Base-by-base conservation (phyloP, 2,888 invertebrate genomes). In the Fabriciana adippe region DNA sequence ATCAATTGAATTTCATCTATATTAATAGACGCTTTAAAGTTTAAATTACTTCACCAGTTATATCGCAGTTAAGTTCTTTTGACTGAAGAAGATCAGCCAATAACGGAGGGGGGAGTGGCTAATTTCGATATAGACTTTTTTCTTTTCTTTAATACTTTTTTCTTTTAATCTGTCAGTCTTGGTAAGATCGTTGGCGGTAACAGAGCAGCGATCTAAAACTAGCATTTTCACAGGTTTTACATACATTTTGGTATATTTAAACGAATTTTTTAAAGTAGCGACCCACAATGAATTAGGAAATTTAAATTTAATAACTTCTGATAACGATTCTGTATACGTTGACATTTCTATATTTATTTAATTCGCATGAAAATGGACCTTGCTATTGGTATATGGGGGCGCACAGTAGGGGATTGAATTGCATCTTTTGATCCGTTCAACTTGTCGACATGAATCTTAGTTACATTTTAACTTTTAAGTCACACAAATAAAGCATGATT, bases 101-200 rank as follows among this genome's bases (percentile, higher is more conserved):
- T 91, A 90, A 88, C 87, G 85, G 81, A 81, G 76, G 82, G 85
- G 86, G 91, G 91, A 82, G 91, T 83, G 86, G 89, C 89, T 87
- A 86, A 88, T 88, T 87, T 87, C 83, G 84, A 89, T 90, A 85
- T 87, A 82, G 84, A 86, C 80, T 88, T 89, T 88, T 89, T 62
- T 65, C 62, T 87, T 84, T 78, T 78, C 72, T 75, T 74, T 74
- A 74, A 72, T 78, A 18, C 77, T 80, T 77, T n/a, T 80, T 78
- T 81, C 82, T 84, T 82, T 79, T 73, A 71, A 73, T 84, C 77
- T 75, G 75, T 76, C 83, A 84, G 85, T 81, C 75, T 79, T 77
- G 73, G 71, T 72, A 76, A 63, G 70, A 76, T 77, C 76, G 64
- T 74, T 55, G 74, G 74, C 47, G 73, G 76, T 72, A 73, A 70